phyloP scores from a whole-genome alignment of 2,797 vertebrate species.

The Oophaga sylvatica region DNA sequence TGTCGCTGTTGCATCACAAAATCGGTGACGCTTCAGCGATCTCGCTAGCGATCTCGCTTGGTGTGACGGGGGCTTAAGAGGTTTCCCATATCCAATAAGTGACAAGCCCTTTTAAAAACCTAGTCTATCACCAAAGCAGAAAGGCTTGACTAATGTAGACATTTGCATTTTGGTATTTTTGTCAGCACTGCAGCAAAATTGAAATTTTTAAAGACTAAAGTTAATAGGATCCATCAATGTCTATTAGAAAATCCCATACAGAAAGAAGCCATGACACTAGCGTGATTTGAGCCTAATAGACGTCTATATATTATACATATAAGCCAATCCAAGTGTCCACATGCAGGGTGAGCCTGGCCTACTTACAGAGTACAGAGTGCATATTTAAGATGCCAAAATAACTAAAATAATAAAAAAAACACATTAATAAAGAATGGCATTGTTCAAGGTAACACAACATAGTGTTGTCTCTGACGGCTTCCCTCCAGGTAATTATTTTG shows the following conservation, averaged over 20 bases:
- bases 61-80: too few relatives aligned
- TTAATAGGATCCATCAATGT: background rate
- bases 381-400: slow-evolving; percentile 1
- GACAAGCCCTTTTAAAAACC: too few relatives aligned
- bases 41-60: too few relatives aligned
- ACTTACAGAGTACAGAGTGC: slow-evolving; percentile 18
- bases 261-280: background rate
- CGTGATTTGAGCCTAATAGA: background rate
- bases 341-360: background rate
- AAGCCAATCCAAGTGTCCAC: background rate
- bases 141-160: too few relatives aligned
- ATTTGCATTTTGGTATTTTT: too few relatives aligned
- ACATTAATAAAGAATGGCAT: background rate
- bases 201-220: background rate
- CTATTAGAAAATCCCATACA: too few relatives aligned
- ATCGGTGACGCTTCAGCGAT: too few relatives aligned
- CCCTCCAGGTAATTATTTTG: slow-evolving; percentile 37
- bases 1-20: too few relatives aligned
- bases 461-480: background rate
- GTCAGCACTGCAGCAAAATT: too few relatives aligned
- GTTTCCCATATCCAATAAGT: too few relatives aligned
- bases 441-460: background rate
- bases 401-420: slow-evolving; percentile 15
- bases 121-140: too few relatives aligned
- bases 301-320: background rate